Conservation (phyloP, 2,797 vertebrate genomes). For the Schizopygopsis pylzovi region DNA sequence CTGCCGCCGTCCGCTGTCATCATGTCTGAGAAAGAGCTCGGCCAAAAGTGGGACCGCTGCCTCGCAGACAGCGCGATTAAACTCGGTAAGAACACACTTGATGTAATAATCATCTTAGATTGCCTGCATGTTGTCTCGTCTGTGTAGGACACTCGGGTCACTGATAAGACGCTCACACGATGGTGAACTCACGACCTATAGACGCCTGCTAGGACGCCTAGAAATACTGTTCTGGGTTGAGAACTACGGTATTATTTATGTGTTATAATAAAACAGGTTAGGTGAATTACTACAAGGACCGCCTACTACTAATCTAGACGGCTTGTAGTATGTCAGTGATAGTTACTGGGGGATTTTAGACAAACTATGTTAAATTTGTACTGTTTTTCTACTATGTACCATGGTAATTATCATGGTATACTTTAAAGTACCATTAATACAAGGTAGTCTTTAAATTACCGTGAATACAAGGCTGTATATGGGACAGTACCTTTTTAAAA, state of each 20-base stretch:
- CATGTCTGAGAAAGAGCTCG: slow-evolving; percentile 82
- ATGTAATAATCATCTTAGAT: not conserved
- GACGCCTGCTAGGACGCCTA: not conserved
- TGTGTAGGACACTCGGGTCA: slow-evolving; percentile 33
- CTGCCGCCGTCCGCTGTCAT: slow-evolving; percentile 49
- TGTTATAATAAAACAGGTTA: not conserved
- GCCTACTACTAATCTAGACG: not conserved
- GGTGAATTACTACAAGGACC: not conserved
- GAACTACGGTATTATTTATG: not conserved
- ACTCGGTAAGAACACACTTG: slow-evolving; percentile 72
- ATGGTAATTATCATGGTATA: not conserved
- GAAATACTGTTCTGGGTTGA: not conserved
- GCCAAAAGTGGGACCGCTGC: slow-evolving; percentile 81
- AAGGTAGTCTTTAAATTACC: not conserved
- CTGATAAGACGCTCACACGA: not conserved
- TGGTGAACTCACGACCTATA: not conserved
- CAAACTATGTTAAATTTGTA: not conserved
- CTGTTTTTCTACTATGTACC: not conserved
- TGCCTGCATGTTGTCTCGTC: not conserved
- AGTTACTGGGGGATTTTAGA: no score
- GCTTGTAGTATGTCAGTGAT: no score
- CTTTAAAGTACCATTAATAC: not conserved
- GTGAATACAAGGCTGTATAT: not conserved
- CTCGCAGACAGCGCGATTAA: slow-evolving; percentile 79
- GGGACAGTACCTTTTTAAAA: not conserved